These are phyloP conservation scores for Ichneumoninae sp. DNA, from an alignment of 2,888 invertebrate species.

Conservation along the genomic window DNA sequence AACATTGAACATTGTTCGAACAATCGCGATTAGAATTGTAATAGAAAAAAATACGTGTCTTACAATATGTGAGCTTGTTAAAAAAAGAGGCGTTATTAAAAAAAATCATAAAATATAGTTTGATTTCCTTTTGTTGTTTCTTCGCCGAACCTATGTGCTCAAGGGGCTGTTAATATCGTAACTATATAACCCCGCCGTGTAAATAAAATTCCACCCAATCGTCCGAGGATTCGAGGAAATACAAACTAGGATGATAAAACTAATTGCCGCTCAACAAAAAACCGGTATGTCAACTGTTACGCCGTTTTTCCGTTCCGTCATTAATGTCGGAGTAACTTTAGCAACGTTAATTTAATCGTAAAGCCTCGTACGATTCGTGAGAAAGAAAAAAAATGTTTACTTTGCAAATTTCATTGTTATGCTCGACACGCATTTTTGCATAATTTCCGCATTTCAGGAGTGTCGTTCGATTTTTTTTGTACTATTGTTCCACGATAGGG, in stretches of 20 bases:
- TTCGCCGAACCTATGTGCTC: not conserved
- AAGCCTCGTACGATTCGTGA: too few relatives aligned
- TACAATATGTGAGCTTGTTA: not conserved
- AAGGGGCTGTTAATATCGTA: not conserved
- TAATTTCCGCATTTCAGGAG: not conserved
- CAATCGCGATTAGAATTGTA: not conserved
- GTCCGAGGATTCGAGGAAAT: not conserved
- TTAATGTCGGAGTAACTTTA: too few relatives aligned
- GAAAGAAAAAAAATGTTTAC: too few relatives aligned
- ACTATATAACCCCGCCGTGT: not conserved
- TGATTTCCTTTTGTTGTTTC: not conserved
- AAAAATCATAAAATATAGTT: not conserved
- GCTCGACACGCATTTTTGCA: not conserved
- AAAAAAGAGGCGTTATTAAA: not conserved
- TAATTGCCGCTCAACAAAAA: not conserved
- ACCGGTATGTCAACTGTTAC: conserved; percentile 7
- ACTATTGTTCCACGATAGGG: not conserved
- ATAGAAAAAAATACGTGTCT: not conserved
- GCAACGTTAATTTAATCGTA: too few relatives aligned
- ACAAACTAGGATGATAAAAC: conserved; percentile 4
- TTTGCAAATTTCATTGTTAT: not conserved
- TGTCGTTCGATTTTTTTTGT: not conserved
- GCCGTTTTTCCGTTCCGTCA: not conserved
- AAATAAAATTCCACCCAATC: not conserved
- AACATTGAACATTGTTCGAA: not conserved